These are phyloP conservation scores for Prionace glauca DNA, from an alignment of 2,797 vertebrate species.

Conservation along the genomic window DNA sequence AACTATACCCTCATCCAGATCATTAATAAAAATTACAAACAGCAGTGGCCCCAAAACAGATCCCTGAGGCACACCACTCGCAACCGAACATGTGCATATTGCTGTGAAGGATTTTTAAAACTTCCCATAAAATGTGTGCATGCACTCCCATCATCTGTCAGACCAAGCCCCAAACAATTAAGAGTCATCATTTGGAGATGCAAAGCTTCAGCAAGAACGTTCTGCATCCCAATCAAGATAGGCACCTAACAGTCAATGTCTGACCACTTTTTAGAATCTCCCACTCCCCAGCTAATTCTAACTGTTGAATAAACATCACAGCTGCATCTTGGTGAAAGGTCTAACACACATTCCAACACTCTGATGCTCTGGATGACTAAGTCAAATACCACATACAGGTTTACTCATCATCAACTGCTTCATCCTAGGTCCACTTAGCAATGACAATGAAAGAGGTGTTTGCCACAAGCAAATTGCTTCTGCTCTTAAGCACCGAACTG, in stretches of 20 bases:
- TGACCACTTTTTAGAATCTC: no score
- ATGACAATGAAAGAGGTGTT: no score
- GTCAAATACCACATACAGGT: neutral
- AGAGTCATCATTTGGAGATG: neutral
- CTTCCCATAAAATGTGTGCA: neutral
- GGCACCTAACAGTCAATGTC: neutral
- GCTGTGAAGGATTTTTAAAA: neutral
- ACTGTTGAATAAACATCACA: neutral
- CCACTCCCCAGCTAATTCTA: neutral
- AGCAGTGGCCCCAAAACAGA: no score
- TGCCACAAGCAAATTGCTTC: no score
- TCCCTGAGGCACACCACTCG: no score
- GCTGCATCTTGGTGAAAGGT: neutral
- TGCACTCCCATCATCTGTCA: neutral
- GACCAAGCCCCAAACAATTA: neutral
- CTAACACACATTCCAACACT: neutral
- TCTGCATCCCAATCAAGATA: neutral
- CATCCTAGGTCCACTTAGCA: neutral
- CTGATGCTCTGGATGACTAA: neutral
- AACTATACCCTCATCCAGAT: no score
- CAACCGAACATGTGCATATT: no score
- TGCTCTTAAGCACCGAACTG: no score
- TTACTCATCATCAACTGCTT: neutral
- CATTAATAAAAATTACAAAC: no score
- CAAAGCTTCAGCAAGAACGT: neutral